A percentile compares a stretch with the other conserved stretches of the same genome.
These are phyloP conservation scores for Heliconius hewitsoni DNA, from an alignment of 1,140 invertebrate species.

Conservation along the genomic window DNA sequence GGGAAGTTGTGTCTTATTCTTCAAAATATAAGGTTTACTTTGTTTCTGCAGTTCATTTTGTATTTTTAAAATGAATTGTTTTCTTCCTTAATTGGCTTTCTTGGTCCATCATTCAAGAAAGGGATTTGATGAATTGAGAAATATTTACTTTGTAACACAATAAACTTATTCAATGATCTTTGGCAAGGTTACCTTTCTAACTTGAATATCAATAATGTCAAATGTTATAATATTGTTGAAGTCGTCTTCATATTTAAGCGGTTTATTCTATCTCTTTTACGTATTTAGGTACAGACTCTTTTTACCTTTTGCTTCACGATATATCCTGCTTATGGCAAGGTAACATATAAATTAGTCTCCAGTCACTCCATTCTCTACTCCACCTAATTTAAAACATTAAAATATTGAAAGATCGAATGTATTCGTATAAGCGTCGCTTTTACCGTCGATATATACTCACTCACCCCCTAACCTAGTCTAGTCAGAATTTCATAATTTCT, in stretches of 20 bases:
- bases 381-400: too few species aligned
- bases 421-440: too few species aligned
- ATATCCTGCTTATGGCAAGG: too few species aligned
- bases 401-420: too few species aligned
- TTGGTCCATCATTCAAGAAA: conserved; percentile 40
- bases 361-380: too few species aligned
- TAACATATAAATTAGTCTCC: too few species aligned
- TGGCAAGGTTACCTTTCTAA: not conserved
- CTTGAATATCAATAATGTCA: not conserved
- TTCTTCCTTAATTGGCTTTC: conserved; percentile 45
- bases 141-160: conserved; percentile 15
- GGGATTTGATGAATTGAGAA: conserved; percentile 28
- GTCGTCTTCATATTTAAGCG: not conserved
- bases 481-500: too few species aligned
- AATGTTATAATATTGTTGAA: not conserved
- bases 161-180: conserved; percentile 9
- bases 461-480: too few species aligned
- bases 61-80: conserved; percentile 42
- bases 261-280: too few species aligned
- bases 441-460: too few species aligned
- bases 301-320: too few species aligned
- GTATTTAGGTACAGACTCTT: too few species aligned
- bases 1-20: not conserved
- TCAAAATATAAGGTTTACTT: not conserved
- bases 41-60: conserved; percentile 14